Evolutionary conservation across 1,140 invertebrate species (phyloP), one percentile per base, ranked within the genome.

Genomic region (Calliphora vicina): DNA sequence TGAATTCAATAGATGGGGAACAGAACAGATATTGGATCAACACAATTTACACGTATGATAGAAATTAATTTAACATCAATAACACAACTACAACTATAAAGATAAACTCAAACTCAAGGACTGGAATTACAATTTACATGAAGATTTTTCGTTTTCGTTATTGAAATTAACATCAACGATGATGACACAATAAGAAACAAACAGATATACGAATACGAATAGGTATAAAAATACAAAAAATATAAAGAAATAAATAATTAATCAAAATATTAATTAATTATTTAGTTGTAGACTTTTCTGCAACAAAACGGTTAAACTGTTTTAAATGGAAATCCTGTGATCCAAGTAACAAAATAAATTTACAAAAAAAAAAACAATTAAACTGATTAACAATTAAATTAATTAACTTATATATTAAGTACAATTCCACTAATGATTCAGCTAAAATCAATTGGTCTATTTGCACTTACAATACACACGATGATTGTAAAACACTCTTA

Each of bases 271-370:
- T 10, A 78, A 78, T 12, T 23, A 23, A 20, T 43, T 78, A 25
- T 43, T 17, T 15, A 25, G 12, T 15, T 25, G 20, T 43, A 43
- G 35, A 78, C 42, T 43, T 78, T 78, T 43, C 74, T 43, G 74
- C 35, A 78, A 45, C 8, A 78, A 45, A 78, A 78, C 74, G 74
- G 74, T 78, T 43, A 23, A 78, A 78, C 74, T 78, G 74, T 78
- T 78, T 42, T 10, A 43, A 78, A 78, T 43, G 35, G 35, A 78
- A 78, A 78, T 78, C 35, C 74, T 78, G 74, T 78, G 74, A 78
- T 78, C 74, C 20, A 43, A 20, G 9, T 78, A 45, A 29, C 35
- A 29, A 78, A 29, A 43, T 29, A 76, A 76, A 78, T 43, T 23
- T 67, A 67, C 0, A 67, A 6, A 67, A 5, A 9, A 23, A 67